Evolutionary conservation across 2,797 vertebrate genomes (phyloP), one percentile per base, ranked within the genome.

Genomic region (Paguma larvata): DNA sequence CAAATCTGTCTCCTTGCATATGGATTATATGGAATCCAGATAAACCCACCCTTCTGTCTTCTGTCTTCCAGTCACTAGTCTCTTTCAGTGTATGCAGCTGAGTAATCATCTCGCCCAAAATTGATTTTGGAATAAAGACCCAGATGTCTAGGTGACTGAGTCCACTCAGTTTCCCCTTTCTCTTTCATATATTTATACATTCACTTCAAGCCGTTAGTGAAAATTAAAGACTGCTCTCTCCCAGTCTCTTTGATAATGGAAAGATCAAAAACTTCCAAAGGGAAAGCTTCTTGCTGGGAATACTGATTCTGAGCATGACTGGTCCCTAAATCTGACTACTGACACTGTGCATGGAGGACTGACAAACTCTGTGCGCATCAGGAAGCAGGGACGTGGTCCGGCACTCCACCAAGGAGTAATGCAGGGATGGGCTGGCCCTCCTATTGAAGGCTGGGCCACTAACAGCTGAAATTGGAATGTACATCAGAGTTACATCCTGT

Each of bases 221-320:
- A 97, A 95, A 89, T 41, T 67, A 65, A 95, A 88, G 19, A 46
- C 41, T 85, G 27, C 15, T 38, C 23, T 79, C 25, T 75, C 32
- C 25, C 21, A 41, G 62, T 48, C 86, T 75, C 79, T 94, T 79
- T 89, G 80, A 92, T 95, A 70, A n/a, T 93, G 46, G 53, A 82
- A 89, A 93, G 67, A 97, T 78, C 46, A 48, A 86, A 95, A 75
- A 56, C 46, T 93, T 94, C 83, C 56, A 75, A 88, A 85, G 67
- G 27, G 53, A 95, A 72, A 53, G 7, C 59, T 90, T 94, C 62
- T 88, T 65, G 21, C 12, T 75, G 53, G 34, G 83, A 80, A 94
- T 53, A 63, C 21, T 83, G 77, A 32, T 75, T 79, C 67, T 82
- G 78, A 38, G 2, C 85, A 32, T 32, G 19, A 95, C n/a, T 19